Conservation (phyloP, 2,797 vertebrate genomes). For the Potorous gilbertii region DNA sequence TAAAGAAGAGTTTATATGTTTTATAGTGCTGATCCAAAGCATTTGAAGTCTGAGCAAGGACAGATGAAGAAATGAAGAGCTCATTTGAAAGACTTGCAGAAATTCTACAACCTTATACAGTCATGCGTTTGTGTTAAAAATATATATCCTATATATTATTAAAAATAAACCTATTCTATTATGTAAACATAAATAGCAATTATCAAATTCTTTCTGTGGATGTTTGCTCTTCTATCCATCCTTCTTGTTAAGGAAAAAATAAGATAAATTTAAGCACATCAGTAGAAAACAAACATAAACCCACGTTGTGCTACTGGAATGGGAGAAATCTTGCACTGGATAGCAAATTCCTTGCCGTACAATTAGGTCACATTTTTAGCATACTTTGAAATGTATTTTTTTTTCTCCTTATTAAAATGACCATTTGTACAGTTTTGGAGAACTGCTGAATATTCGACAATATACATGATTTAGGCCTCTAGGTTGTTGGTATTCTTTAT, state of each 20-base stretch:
- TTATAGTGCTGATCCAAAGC: not conserved
- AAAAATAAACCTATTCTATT: slow-evolving; percentile 27
- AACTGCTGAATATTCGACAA: slow-evolving; percentile 35
- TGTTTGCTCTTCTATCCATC: slow-evolving; percentile 47
- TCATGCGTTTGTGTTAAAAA: not conserved
- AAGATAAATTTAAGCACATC: slow-evolving; percentile 41
- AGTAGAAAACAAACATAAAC: slow-evolving; percentile 45
- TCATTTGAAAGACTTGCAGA: slow-evolving; percentile 26
- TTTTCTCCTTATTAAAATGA: not conserved
- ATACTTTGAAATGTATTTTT: slow-evolving; percentile 34
- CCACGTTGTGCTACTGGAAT: not conserved
- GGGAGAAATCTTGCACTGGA: slow-evolving; percentile 28
- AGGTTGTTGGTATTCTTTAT: not conserved
- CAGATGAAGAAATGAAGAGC: not conserved
- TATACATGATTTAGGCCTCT: not conserved
- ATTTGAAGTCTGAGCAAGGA: not conserved
- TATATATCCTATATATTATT: not conserved
- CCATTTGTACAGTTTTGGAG: slow-evolving; percentile 2
- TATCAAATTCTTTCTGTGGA: slow-evolving; percentile 44
- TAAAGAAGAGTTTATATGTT: not conserved
- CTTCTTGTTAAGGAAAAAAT: slow-evolving; percentile 53
- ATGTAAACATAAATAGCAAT: slow-evolving; percentile 20
- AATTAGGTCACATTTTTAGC: slow-evolving; percentile 57
- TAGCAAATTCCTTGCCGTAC: slow-evolving; percentile 58
- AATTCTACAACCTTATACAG: not conserved